Conservation (phyloP, 1,140 invertebrate genomes). For the Drosophila virilis region DNA sequence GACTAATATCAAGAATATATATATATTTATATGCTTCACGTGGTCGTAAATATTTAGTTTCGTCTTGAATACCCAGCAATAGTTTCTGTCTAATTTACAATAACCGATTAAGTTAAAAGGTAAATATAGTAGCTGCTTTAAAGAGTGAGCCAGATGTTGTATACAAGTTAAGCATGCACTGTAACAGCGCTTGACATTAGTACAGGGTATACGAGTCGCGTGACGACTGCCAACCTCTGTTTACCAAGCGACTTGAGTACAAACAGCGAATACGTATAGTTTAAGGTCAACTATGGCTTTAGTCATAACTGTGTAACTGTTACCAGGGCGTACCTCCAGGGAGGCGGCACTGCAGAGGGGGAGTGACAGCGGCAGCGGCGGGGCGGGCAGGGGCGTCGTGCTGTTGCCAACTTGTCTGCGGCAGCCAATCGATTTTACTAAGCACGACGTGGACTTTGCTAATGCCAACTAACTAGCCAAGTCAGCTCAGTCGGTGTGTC, state of each 20-base stretch:
- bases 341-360: background rate
- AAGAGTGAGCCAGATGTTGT: background rate
- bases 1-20: too few relatives aligned
- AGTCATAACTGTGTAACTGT: constrained; percentile 51
- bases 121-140: too few relatives aligned
- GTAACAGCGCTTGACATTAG: too few relatives aligned
- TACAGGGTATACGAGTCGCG: constrained; percentile 40
- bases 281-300: constrained; percentile 38
- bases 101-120: too few relatives aligned
- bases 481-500: constrained; percentile 9
- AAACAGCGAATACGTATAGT: constrained; percentile 30
- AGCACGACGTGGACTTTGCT: constrained; percentile 29
- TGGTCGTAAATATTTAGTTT: too few relatives aligned
- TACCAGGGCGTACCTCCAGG: constrained; percentile 27
- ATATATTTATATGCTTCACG: too few relatives aligned
- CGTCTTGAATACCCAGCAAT: too few relatives aligned
- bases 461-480: constrained; percentile 35
- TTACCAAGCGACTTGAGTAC: constrained; percentile 30
- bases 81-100: too few relatives aligned
- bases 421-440: constrained; percentile 42
- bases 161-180: background rate
- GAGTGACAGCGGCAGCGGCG: background rate
- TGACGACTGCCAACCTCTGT: constrained; percentile 37
- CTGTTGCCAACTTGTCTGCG: constrained; percentile 52
- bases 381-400: background rate